phyloP scores from a whole-genome alignment of 23 tunicate species.

The Styela clava region DNA sequence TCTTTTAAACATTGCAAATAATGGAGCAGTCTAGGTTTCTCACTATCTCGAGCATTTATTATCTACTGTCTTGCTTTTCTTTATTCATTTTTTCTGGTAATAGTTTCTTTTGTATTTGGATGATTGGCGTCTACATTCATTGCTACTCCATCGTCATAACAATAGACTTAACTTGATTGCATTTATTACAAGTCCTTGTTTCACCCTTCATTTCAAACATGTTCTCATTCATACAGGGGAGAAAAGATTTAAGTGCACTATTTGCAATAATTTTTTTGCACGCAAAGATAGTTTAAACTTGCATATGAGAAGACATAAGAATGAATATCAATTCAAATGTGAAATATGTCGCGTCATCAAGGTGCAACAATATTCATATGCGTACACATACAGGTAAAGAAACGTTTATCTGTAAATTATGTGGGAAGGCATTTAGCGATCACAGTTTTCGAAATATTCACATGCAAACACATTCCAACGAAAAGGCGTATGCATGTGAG shows the following conservation, averaged over 20 bases:
- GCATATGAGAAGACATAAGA: not conserved
- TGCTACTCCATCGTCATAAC: too few species aligned
- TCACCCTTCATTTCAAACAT: too few species aligned
- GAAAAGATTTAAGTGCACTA: not conserved
- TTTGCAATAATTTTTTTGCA: not conserved
- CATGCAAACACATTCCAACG: constrained; percentile 38
- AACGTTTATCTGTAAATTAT: constrained; percentile 31
- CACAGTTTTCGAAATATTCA: constrained; percentile 45
- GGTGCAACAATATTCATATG: not conserved
- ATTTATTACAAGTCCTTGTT: too few species aligned
- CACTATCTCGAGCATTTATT: too few species aligned
- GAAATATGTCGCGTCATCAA: not conserved
- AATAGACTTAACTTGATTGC: too few species aligned
- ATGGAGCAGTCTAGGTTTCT: too few species aligned
- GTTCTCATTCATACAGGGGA: not conserved
- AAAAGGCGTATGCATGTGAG: constrained; percentile 44
- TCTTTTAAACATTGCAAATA: too few species aligned
- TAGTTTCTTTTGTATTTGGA: too few species aligned
- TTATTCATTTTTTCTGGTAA: too few species aligned
- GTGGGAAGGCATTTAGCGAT: constrained; percentile 62
- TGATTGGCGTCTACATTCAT: too few species aligned
- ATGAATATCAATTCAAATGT: not conserved
- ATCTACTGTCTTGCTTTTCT: too few species aligned
- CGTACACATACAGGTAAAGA: not conserved
- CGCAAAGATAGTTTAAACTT: not conserved